Evolutionary conservation across 1,140 invertebrate genomes (phyloP).

Genomic region (Onthophagus taurus): DNA sequence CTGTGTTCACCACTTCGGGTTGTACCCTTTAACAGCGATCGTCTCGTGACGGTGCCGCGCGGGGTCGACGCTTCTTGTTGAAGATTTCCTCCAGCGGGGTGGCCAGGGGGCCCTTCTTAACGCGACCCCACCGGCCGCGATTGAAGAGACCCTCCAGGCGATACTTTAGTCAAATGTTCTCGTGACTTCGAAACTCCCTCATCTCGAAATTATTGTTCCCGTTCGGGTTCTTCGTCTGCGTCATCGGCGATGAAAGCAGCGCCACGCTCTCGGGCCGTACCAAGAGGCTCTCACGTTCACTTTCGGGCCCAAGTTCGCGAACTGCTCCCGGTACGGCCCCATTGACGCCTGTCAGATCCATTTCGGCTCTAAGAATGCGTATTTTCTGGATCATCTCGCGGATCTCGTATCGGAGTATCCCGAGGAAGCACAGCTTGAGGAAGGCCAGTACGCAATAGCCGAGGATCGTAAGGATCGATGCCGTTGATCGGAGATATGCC

Average conservation of each 20-base stretch:
- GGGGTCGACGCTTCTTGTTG: slow-evolving; percentile 35
- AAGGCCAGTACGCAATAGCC: slow-evolving; percentile 86
- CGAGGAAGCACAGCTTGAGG: slow-evolving; percentile 81
- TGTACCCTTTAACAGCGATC: slow-evolving; percentile 15
- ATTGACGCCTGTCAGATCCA: slow-evolving; percentile 35
- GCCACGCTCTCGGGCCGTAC: slow-evolving; percentile 36
- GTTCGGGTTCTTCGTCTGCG: slow-evolving; percentile 52
- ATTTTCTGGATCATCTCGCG: slow-evolving; percentile 89
- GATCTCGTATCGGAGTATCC: slow-evolving; percentile 76
- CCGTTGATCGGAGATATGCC: slow-evolving; percentile 64
- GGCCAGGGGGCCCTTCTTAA: slow-evolving; percentile 42
- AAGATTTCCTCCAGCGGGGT: slow-evolving; percentile 39
- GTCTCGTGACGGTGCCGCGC: slow-evolving; percentile 27
- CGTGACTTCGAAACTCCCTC: slow-evolving; percentile 45
- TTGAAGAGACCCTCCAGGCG: slow-evolving; percentile 37
- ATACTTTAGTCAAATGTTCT: slow-evolving; percentile 38
- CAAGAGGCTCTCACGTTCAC: slow-evolving; percentile 47
- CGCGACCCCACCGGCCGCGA: slow-evolving; percentile 43
- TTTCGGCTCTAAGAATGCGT: slow-evolving; percentile 47
- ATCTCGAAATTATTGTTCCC: slow-evolving; percentile 71
- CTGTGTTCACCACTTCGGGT: not conserved
- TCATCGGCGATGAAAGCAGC: slow-evolving; percentile 35
- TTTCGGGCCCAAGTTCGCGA: slow-evolving; percentile 41
- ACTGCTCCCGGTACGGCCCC: slow-evolving; percentile 38
- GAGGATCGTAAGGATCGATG: slow-evolving; percentile 72